Evolutionary conservation across 2,888 invertebrate genomes (phyloP), one percentile per base, ranked within the genome.

Genomic region (Chloroclystis v-ata): DNA sequence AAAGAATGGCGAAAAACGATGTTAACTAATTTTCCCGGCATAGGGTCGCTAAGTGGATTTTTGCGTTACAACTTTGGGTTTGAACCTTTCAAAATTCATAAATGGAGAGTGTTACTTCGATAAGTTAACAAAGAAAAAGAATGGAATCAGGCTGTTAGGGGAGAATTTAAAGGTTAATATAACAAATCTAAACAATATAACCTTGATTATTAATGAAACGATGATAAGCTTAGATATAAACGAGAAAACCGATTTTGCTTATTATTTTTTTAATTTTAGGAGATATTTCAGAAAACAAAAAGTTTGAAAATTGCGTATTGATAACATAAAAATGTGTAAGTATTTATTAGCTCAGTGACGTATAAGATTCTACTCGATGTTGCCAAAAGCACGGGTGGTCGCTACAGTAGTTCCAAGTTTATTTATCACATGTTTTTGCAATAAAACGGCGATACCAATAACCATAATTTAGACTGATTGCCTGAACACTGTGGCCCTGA

Each of bases 401-500:
- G 20, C 46, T 48, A 33, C 28, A 40, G 44, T 47, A 47, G 45
- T 52, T 54, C 30, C 52, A 43, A 47, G 25, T 29, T 48, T 53
- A 52, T 55, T 53, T 53, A 57, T 53, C 42, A 43, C 46, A 37
- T 49, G 51, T 53, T 55, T 53, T 37, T 39, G 49, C 42, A 52
- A 53, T 59, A 59, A 59, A 51, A 53, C 39, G 42, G 45, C 51
- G 45, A 58, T 54, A 59, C 48, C 54, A 56, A 53, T 56, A 59
- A 52, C 53, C 49, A 49, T 56, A 35, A 53, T 54, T 54, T 55
- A 47, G 48, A 46, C 50, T 53, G 56, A 54, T 54, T 58, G 54
- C 46, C 47, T 49, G 38, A 41, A 35, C 35, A 4, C 20, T n/a
- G 35, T 28, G 40, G 13, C 35, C 35, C 35, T 35, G 35, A 16